Conservation (phyloP, 2,888 invertebrate genomes). For the Epirrhoe alternata region DNA sequence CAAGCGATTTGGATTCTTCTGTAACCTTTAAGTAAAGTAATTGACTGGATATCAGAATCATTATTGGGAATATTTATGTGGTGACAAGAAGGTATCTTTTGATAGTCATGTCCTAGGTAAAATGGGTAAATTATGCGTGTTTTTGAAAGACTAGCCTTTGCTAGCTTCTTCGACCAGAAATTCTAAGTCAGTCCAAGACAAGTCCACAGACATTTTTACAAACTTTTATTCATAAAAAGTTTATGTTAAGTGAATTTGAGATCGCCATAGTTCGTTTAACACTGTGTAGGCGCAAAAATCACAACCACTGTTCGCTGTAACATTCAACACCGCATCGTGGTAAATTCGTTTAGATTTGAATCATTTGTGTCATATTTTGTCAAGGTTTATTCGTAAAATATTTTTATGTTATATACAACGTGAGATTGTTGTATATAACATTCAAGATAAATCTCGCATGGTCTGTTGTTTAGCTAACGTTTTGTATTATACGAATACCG, state of each 20-base stretch:
- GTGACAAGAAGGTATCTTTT: not conserved
- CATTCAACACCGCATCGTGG: not conserved
- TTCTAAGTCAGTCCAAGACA: not conserved
- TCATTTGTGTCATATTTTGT: not conserved
- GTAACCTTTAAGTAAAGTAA: not conserved
- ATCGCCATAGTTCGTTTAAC: conserved; percentile 1
- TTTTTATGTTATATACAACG: too few species aligned
- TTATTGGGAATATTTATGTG: not conserved
- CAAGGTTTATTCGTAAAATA: not conserved
- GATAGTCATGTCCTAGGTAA: not conserved
- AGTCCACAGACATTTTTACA: not conserved
- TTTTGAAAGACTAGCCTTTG: not conserved
- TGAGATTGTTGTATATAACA: not conserved
- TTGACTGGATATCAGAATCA: conserved; percentile 1
- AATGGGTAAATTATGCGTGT: not conserved
- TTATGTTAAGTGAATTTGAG: not conserved
- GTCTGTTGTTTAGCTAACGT: too few species aligned
- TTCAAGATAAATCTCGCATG: too few species aligned
- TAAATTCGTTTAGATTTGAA: not conserved
- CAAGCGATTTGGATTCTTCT: too few species aligned
- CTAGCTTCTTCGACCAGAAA: not conserved
- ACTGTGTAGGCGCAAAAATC: conserved; percentile 7
- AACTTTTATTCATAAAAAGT: not conserved
- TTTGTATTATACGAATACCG: not conserved
- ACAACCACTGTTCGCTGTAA: conserved; percentile 18